Conservation (phyloP, 1,140 invertebrate species). For the Cydia splendana region DNA sequence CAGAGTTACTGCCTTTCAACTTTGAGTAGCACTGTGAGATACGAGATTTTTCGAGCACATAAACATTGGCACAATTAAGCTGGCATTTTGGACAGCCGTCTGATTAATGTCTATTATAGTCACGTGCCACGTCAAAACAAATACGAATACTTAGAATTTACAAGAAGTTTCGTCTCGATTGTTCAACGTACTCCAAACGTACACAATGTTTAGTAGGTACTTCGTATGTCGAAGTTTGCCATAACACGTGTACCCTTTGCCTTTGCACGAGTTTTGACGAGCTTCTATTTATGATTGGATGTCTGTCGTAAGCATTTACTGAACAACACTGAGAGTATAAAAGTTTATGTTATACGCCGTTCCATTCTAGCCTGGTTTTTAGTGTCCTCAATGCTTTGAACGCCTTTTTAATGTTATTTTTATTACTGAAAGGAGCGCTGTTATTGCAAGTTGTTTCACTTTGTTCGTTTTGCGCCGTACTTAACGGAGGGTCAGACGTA, state of each 20-base stretch:
- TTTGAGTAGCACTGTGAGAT: too few species aligned
- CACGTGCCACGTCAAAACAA: too few species aligned
- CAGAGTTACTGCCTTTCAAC: too few species aligned
- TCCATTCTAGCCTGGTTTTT: slow-evolving; percentile 13
- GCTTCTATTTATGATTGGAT: slow-evolving; percentile 41
- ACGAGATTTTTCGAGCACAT: too few species aligned
- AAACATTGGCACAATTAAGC: too few species aligned
- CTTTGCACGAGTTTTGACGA: slow-evolving; percentile 34
- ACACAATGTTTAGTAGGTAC: too few species aligned
- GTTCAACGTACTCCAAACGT: too few species aligned
- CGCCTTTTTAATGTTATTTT: slow-evolving; percentile 31
- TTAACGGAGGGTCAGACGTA: neutral
- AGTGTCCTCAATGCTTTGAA: slow-evolving; percentile 29
- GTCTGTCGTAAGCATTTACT: slow-evolving; percentile 35
- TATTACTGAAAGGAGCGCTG: slow-evolving; percentile 8
- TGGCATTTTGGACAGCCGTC: too few species aligned
- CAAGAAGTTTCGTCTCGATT: too few species aligned
- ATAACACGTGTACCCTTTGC: neutral
- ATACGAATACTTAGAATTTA: too few species aligned
- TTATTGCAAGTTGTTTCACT: slow-evolving; percentile 31
- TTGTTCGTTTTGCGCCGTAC: slow-evolving; percentile 1
- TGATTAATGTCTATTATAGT: too few species aligned
- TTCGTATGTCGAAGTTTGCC: too few species aligned
- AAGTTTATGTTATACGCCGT: slow-evolving; percentile 27
- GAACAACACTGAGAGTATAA: slow-evolving; percentile 32